Base-by-base conservation (phyloP, 2,797 vertebrate species). In the Phaenicophaeus curvirostris region DNA sequence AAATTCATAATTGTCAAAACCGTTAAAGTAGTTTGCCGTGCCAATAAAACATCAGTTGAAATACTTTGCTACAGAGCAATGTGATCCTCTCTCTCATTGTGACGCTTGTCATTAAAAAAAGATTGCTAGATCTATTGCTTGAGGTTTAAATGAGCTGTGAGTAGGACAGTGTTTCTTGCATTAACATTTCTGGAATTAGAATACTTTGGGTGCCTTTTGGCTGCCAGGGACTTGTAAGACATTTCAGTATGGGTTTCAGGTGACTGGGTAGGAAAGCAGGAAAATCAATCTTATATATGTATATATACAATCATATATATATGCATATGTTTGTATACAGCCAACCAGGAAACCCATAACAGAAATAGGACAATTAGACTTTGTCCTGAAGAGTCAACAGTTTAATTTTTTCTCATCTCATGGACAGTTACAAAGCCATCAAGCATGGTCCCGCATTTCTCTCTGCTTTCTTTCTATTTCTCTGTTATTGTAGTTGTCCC, bases 1-100 rank as follows among this genome's bases (percentile, higher is more conserved):
- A 71, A 81, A 86, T 82, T 85, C 3, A 0, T 69, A 88, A 81
- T 76, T 91, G 83, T 91, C 91, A 84, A 94, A 93, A 85, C 59
- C 73, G 86, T 96, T 93, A 83, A 94, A 91, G 48, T 87, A 89
- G 69, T 73, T 92, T 92, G 51, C 69, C 78, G 39, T 86, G 85
- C 73, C 66, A 73, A n/a, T 93, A 87, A 81, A 75, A 31, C 59
- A 84, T 66, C 66, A 55, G 51, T 35, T 75, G 75, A 84, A 91
- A 66, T 84, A 58, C 46, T 12, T 51, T 77, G 30, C 39, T 39
- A 39, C 39, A 39, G 39, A 39, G 39, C 39, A 39, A 39, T 39
- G 31, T 46, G 35, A 69, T 90, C 44, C 33, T 84, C 33, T 84
- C 39, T 78, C 61, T 87, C 7, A 0, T 25, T 63, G 24, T 69